These are phyloP conservation scores for Datnioides undecimradiatus DNA, from an alignment of 2,113 vertebrate genomes.

Conservation along the genomic window DNA sequence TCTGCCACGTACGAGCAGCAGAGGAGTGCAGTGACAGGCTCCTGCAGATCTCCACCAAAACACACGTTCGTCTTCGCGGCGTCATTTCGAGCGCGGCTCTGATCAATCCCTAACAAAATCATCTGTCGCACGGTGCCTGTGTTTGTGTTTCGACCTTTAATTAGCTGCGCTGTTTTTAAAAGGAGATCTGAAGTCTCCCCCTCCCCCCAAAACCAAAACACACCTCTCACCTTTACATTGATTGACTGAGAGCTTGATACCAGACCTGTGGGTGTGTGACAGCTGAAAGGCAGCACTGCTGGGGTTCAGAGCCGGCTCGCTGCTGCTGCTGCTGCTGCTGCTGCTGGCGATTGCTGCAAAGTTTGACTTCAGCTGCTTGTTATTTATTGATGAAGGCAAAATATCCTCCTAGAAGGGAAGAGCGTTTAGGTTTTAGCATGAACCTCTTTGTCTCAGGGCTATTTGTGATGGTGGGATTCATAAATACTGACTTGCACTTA, in stretches of 20 bases:
- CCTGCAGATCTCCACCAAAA: too few relatives aligned
- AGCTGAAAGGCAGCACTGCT: conserved; percentile 13
- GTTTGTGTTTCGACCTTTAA: conserved; percentile 30
- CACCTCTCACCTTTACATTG: conserved; percentile 34
- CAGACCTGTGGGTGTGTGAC: conserved; percentile 3
- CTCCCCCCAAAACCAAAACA: conserved; percentile 50
- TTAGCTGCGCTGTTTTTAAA: conserved; percentile 55
- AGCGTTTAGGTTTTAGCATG: neutral
- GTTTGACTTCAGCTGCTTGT: conserved; percentile 40
- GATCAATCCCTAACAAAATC: neutral
- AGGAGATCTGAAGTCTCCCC: conserved; percentile 26
- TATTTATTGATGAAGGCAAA: conserved; percentile 64
- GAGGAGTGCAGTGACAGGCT: neutral
- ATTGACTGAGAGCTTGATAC: conserved; percentile 11
- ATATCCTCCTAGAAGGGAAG: conserved; percentile 14
- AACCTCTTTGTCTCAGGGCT: conserved; percentile 37
- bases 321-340: rapidly evolving
- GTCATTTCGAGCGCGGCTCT: too few relatives aligned
- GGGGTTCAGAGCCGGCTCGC: neutral
- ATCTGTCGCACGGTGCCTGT: neutral
- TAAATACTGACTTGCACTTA: conserved; percentile 59
- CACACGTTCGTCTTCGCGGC: too few relatives aligned
- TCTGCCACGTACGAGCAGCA: neutral
- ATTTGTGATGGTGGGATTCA: conserved; percentile 43
- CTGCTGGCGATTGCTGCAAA: conserved; percentile 6